A percentile compares a stretch with the other conserved stretches of the same genome.
Evolutionary conservation across 2,113 vertebrate genomes (phyloP).

Genomic region (Sinosuthora webbiana): DNA sequence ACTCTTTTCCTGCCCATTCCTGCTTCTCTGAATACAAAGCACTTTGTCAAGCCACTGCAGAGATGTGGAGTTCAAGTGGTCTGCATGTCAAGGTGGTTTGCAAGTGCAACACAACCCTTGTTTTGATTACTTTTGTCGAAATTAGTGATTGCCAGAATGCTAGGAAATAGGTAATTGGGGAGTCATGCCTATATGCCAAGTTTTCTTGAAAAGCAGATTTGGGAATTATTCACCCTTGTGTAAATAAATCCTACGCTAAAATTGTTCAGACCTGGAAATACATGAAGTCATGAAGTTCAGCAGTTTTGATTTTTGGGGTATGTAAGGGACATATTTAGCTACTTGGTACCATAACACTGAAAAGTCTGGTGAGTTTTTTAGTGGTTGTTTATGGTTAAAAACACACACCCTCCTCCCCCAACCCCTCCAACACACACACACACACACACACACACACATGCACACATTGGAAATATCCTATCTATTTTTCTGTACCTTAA

Average conservation of each 20-base stretch:
- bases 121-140: neutral
- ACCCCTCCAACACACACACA: neutral
- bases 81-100: neutral
- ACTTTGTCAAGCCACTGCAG: neutral
- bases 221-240: neutral
- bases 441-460: too few relatives aligned
- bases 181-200: neutral
- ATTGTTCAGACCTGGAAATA: neutral
- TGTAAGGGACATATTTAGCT: neutral
- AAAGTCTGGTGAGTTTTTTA: fast-evolving
- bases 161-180: neutral
- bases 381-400: neutral
- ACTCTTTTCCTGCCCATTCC: neutral
- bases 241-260: neutral
- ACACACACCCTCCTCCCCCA: fast-evolving
- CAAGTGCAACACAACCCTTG: neutral
- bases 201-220: neutral
- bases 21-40: neutral
- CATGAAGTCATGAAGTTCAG: neutral
- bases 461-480: neutral
- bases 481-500: neutral
- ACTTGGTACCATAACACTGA: neutral
- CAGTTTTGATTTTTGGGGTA: neutral
- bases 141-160: neutral
- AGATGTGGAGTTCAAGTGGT: neutral